A percentile compares a stretch with the other conserved stretches of the same genome.
Evolutionary conservation across 2,888 invertebrate genomes (phyloP).

Genomic region (Erebia aethiops): DNA sequence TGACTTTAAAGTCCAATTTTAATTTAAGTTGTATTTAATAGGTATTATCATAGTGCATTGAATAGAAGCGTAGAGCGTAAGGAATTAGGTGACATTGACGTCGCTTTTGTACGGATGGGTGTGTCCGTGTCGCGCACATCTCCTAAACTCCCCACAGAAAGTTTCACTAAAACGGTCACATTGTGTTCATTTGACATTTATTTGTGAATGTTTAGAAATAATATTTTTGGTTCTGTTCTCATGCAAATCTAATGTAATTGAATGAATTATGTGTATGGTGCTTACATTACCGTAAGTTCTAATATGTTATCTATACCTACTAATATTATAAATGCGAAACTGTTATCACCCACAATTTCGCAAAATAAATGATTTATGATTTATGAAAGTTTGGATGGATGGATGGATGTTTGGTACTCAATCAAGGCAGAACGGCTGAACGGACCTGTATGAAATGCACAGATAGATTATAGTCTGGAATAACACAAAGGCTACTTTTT

Average conservation of each 20-base stretch:
- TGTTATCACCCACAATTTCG: no score
- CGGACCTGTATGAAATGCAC: no score
- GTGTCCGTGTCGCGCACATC: slow-evolving; percentile 56
- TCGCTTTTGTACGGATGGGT: slow-evolving; percentile 53
- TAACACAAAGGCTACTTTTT: no score
- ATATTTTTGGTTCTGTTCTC: slow-evolving; percentile 22
- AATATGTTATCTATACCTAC: no score
- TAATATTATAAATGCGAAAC: no score
- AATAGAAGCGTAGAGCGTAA: slow-evolving; percentile 74
- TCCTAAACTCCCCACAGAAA: slow-evolving; percentile 43
- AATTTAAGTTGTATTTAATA: slow-evolving; percentile 29
- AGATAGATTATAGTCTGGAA: no score
- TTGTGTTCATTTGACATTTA: slow-evolving; percentile 23
- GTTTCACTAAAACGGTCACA: slow-evolving; percentile 31
- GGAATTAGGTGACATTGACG: slow-evolving; percentile 78
- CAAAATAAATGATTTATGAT: no score
- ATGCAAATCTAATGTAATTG: slow-evolving; percentile 21
- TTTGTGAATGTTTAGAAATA: slow-evolving; percentile 26
- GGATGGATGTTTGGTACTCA: no score
- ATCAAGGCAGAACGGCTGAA: no score
- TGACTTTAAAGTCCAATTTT: slow-evolving; percentile 32
- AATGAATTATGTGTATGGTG: no score
- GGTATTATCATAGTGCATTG: slow-evolving; percentile 55
- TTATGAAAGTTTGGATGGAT: no score
- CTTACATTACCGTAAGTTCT: no score